Evolutionary conservation across 2,113 vertebrate species (phyloP).

Genomic region (Columba livia): DNA sequence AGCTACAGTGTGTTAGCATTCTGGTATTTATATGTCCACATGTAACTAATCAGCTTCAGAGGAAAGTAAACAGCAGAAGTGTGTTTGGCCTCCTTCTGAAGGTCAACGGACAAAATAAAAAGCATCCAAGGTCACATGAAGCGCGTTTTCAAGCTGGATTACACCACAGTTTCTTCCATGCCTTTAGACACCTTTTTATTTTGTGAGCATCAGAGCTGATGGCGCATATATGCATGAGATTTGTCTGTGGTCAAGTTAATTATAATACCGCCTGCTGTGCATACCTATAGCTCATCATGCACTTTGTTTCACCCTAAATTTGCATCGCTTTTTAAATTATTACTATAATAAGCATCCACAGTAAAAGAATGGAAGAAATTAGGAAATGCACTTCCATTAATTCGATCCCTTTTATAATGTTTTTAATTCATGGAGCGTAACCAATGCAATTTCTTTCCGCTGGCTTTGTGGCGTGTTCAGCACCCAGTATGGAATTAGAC

Average conservation of each 20-base stretch:
- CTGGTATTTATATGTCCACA: constrained; percentile 58
- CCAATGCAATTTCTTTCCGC: not conserved
- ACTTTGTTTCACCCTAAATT: not conserved
- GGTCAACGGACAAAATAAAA: constrained; percentile 3
- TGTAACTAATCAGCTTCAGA: not conserved
- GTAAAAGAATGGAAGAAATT: not conserved
- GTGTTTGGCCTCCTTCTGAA: constrained; percentile 41
- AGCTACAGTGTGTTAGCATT: constrained; percentile 14
- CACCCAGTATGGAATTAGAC: not conserved
- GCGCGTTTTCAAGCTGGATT: not conserved
- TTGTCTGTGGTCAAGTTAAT: not conserved
- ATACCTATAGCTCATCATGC: not conserved
- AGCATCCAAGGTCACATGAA: constrained; percentile 34
- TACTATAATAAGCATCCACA: constrained; percentile 2
- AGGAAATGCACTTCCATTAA: constrained; percentile 8
- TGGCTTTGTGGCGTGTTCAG: not conserved
- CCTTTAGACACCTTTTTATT: not conserved
- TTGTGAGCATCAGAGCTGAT: not conserved
- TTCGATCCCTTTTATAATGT: not conserved
- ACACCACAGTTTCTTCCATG: not conserved
- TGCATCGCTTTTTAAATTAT: not conserved
- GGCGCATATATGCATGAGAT: not conserved
- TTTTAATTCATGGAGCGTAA: constrained; percentile 1
- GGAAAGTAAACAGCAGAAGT: constrained; percentile 33
- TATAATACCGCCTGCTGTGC: not conserved